Evolutionary conservation across 37 sponge, comb jelly and placozoan genomes (phyloP).

Genomic region (Crambe crambe): DNA sequence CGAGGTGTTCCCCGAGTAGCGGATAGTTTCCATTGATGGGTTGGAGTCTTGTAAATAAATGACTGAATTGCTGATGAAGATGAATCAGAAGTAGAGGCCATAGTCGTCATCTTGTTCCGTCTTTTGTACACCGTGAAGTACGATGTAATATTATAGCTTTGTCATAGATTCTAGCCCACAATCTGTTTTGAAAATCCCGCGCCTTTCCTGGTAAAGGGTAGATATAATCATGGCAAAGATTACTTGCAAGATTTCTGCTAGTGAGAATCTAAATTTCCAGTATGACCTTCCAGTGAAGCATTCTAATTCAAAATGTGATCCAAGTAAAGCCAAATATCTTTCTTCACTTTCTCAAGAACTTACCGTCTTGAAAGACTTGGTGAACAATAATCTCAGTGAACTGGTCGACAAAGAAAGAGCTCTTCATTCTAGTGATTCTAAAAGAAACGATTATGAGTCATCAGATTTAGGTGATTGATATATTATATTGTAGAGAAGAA

Average conservation of each 20-base stretch:
- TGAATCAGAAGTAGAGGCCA: no score
- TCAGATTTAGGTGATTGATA: background rate
- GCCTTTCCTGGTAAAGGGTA: background rate
- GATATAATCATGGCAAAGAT: background rate
- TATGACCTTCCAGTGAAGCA: background rate
- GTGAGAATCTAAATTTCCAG: background rate
- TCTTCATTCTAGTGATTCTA: background rate
- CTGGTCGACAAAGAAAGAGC: constrained; percentile 63
- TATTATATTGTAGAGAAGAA: no score
- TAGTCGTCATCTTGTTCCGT: no score
- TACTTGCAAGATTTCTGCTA: background rate
- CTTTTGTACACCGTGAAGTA: no score
- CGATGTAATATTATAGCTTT: no score
- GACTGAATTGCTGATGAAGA: no score
- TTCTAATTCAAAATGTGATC: no score
- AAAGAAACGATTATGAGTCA: background rate
- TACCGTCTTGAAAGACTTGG: constrained; percentile 21
- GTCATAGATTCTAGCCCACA: no score
- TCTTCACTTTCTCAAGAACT: constrained; percentile 29
- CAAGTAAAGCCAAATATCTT: background rate
- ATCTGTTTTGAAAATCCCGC: constrained; percentile 5
- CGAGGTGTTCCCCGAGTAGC: no score
- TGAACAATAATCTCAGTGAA: constrained; percentile 48
- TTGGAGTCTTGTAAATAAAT: no score
- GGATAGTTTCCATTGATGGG: no score